Conservation (phyloP, 2,113 vertebrate genomes). For the Campylorhamphus procurvoides region DNA sequence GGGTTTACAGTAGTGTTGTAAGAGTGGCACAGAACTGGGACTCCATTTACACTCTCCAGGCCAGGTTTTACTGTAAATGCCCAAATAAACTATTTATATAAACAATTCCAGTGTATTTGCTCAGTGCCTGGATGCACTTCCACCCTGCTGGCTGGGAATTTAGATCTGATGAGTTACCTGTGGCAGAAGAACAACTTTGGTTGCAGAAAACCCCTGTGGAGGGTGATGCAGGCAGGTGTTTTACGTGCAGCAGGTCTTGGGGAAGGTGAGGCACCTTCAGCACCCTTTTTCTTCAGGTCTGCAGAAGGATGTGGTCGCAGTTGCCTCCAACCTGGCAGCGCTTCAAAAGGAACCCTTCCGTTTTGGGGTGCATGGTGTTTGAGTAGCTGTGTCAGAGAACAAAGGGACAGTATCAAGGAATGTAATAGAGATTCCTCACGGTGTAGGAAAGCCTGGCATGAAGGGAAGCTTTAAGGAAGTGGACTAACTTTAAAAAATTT, state of each 20-base stretch:
- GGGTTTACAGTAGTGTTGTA: background rate
- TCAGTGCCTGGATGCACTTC: background rate
- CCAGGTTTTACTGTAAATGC: background rate
- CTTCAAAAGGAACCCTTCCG: background rate
- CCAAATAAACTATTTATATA: background rate
- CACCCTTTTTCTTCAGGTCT: rapidly evolving
- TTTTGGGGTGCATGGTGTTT: background rate
- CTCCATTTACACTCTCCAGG: background rate
- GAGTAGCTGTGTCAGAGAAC: background rate
- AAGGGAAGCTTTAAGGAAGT: background rate
- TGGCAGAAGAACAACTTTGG: background rate
- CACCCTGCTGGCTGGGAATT: background rate
- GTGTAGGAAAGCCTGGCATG: background rate
- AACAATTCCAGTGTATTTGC: background rate
- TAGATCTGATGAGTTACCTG: background rate
- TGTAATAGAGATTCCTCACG: background rate
- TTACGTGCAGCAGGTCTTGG: rapidly evolving
- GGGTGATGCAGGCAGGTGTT: background rate
- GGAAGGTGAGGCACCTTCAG: background rate
- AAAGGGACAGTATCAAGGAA: background rate
- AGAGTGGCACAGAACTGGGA: background rate
- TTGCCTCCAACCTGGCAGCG: background rate
- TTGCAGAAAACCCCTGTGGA: background rate
- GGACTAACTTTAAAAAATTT: background rate
- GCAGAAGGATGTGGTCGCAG: background rate